phyloP scores from a whole-genome alignment of 2,113 vertebrate species.

The Poeciliopsis prolifica region DNA sequence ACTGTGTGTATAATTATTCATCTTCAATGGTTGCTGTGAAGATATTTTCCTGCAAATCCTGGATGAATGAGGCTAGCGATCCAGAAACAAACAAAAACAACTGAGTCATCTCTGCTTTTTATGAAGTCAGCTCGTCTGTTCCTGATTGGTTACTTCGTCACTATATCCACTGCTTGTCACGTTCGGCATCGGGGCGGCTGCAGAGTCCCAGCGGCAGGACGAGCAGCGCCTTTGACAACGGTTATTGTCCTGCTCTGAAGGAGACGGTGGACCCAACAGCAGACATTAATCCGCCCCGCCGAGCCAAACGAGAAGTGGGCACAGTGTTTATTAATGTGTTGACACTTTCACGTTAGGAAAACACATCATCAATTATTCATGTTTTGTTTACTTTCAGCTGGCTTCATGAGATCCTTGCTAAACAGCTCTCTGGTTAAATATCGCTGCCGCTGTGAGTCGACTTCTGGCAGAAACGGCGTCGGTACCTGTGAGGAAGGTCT shows the following conservation, averaged over 20 bases:
- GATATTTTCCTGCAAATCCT: too few species aligned
- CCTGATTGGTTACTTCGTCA: background rate
- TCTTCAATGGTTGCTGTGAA: too few species aligned
- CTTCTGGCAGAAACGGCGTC: too few species aligned
- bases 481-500: slow-evolving; percentile 90
- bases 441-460: background rate
- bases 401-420: background rate
- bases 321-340: slow-evolving; percentile 8
- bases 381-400: slow-evolving; percentile 14
- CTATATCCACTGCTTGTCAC: background rate
- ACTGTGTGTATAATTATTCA: too few species aligned
- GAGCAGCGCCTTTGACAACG: background rate
- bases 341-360: slow-evolving; percentile 23
- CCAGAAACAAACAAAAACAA: too few species aligned
- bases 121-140: background rate
- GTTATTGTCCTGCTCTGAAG: background rate
- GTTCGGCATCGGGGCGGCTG: background rate
- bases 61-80: background rate
- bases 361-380: slow-evolving; percentile 11
- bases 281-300: background rate
- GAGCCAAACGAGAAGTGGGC: background rate
- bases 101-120: background rate
- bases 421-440: slow-evolving; percentile 3
- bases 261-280: background rate
- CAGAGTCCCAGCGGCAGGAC: too few species aligned